These are phyloP conservation scores for Rosalia funebris DNA, from an alignment of 2,888 invertebrate genomes.

Conservation along the genomic window DNA sequence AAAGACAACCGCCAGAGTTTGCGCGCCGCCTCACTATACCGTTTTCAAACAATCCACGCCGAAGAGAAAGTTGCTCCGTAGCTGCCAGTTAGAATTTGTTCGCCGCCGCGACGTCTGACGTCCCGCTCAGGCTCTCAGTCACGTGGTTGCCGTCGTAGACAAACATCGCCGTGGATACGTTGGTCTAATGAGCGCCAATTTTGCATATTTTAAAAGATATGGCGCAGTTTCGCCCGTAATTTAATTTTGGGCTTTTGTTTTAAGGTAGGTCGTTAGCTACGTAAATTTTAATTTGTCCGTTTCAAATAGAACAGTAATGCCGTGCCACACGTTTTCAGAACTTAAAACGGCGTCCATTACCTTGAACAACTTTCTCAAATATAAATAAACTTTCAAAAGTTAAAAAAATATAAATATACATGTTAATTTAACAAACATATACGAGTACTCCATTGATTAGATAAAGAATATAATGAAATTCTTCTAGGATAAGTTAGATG, in stretches of 20 bases:
- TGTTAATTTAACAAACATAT: too few relatives aligned
- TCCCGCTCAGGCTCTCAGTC: constrained; percentile 6
- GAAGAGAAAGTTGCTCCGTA: constrained; percentile 32
- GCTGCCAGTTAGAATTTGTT: constrained; percentile 27
- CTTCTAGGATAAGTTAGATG: too few relatives aligned
- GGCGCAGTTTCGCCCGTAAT: constrained; percentile 2
- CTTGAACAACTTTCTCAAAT: too few relatives aligned
- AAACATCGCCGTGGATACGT: constrained; percentile 16
- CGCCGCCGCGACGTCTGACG: constrained; percentile 37
- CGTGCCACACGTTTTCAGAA: too few relatives aligned
- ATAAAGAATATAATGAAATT: too few relatives aligned
- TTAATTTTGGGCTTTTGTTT: background rate
- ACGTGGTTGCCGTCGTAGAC: constrained; percentile 25
- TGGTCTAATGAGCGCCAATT: constrained; percentile 4
- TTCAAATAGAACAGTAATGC: too few relatives aligned
- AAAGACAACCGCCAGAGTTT: constrained; percentile 8
- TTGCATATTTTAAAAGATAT: constrained; percentile 15
- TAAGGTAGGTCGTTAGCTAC: constrained; percentile 16
- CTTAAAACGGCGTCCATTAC: too few relatives aligned
- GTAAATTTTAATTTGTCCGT: background rate
- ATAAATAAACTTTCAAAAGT: too few relatives aligned
- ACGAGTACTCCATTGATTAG: too few relatives aligned
- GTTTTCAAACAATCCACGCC: constrained; percentile 28
- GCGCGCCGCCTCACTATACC: constrained; percentile 17
- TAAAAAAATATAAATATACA: too few relatives aligned